Evolutionary conservation across 1,140 invertebrate genomes (phyloP), one percentile per base, ranked within the genome.

Genomic region (Drosophila sulfurigaster): DNA sequence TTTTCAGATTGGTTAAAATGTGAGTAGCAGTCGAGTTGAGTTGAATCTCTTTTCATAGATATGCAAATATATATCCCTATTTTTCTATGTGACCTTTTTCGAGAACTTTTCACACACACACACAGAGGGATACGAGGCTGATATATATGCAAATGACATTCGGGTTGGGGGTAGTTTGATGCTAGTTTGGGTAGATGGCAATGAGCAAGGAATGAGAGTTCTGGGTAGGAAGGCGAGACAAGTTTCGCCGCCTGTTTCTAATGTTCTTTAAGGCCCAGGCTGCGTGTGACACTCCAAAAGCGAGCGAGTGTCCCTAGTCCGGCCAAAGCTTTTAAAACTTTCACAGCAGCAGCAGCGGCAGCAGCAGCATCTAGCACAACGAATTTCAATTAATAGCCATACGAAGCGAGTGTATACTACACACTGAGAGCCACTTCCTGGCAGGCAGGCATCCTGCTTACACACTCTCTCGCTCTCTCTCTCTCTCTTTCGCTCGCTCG

Each of bases 351-450:
- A 58, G 56, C 72, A 60, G 38, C 57, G 58, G 68, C 38, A 60
- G 81, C 38, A 60, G 81, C 20, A 20, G 20, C 20, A 25, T 25
- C 20, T 25, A 25, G 20, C 35, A 32, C 82, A 79, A 86, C 86
- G 81, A 86, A 86, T 89, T 89, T 90, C 86, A 89, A 89, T 89
- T 89, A 90, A 89, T 89, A 85, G 81, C 79, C 75, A 89, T 46
- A 63, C 80, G 71, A 25, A 25, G 25, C 25, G 51, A 54, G 43
- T 25, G 3, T 32, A 32, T 5, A 43, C 60, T 30, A 48, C 54
- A 64, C 48, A 52, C 62, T 67, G 46, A 76, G 59, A 75, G 68
- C 75, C 65, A 72, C 80, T 78, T 69, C 45, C 30, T 49, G 49
- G 59, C 51, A 15, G 41, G 28, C 25, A 10, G 59, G 52, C 28